Evolutionary conservation across 2,113 vertebrate genomes (phyloP).

Genomic region (Speoplatyrhinus poulsoni): DNA sequence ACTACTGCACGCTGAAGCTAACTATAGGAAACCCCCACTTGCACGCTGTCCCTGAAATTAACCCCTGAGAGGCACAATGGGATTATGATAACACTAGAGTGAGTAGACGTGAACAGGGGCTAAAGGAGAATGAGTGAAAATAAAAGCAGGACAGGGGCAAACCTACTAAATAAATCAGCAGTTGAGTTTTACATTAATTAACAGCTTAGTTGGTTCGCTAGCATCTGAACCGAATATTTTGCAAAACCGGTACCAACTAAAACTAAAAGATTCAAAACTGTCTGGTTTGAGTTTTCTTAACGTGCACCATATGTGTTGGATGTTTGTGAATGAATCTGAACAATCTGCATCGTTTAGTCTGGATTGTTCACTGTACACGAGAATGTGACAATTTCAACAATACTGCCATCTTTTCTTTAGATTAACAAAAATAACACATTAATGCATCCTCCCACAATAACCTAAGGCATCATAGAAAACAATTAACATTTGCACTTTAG

Average conservation of each 20-base stretch:
- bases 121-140: background rate
- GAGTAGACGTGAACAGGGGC: background rate
- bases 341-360: constrained; percentile 69
- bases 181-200: background rate
- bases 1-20: constrained; percentile 49
- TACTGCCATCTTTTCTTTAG: constrained; percentile 40
- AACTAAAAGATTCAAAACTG: constrained; percentile 29
- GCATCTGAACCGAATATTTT: too few species aligned
- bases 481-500: constrained; percentile 24
- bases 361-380: constrained; percentile 61
- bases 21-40: constrained; percentile 32
- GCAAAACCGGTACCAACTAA: background rate
- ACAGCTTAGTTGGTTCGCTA: background rate
- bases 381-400: constrained; percentile 70
- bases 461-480: constrained; percentile 52
- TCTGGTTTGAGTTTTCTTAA: constrained; percentile 47
- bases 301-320: constrained; percentile 52
- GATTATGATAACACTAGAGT: constrained; percentile 2
- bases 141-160: background rate
- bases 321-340: constrained; percentile 48
- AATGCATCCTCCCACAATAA: constrained; percentile 42
- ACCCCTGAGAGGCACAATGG: constrained; percentile 18
- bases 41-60: constrained; percentile 25
- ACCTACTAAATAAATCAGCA: background rate
- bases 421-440: constrained; percentile 59